These are phyloP conservation scores for Acanthis flammea DNA, from an alignment of 2,797 vertebrate genomes.

Conservation along the genomic window DNA sequence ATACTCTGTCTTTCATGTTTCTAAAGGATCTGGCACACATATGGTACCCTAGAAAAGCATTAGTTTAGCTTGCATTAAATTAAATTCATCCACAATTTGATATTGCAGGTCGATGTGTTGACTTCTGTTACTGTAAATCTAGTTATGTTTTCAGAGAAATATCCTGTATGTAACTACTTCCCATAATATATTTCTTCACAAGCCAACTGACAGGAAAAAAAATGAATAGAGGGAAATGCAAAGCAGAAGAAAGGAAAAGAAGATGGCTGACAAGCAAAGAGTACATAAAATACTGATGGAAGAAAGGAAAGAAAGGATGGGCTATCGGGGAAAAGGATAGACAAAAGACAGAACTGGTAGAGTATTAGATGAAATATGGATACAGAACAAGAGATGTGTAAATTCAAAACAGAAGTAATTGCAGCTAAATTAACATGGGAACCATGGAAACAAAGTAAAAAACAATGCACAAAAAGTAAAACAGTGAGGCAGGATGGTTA, in stretches of 20 bases:
- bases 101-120: not conserved
- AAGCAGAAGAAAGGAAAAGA: not conserved
- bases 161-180: not conserved
- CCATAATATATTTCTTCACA: not conserved
- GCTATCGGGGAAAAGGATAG: not conserved
- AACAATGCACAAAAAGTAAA: not conserved
- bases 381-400: not conserved
- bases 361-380: not conserved
- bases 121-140: constrained; percentile 22
- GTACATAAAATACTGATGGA: not conserved
- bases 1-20: not conserved
- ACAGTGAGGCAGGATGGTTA: not conserved
- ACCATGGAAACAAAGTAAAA: not conserved
- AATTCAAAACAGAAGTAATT: not conserved
- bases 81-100: constrained; percentile 21
- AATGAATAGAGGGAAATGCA: not conserved
- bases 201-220: not conserved
- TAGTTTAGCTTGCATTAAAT: constrained; percentile 12
- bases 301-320: not conserved
- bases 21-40: not conserved
- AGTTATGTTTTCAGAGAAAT: constrained; percentile 36
- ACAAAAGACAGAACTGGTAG: not conserved
- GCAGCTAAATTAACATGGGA: not conserved
- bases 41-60: not conserved
- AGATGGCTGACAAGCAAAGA: not conserved